Evolutionary conservation across 2,113 vertebrate genomes (phyloP).

Genomic region (Vanacampus margaritifer): DNA sequence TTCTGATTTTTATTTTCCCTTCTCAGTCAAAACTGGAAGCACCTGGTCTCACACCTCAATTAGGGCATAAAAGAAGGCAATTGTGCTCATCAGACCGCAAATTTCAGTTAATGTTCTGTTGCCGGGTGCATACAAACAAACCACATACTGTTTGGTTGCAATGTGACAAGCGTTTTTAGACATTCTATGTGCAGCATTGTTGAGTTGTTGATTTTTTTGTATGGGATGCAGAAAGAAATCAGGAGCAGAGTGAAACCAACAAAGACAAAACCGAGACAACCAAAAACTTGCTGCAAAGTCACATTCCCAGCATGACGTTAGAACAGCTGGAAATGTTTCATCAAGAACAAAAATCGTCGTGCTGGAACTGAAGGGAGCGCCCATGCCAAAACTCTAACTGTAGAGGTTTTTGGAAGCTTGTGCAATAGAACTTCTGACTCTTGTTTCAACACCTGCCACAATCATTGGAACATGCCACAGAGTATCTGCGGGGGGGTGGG

Average conservation of each 20-base stretch:
- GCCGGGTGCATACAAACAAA: background rate
- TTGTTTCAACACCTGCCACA: slow-evolving; percentile 59
- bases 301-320: slow-evolving; percentile 56
- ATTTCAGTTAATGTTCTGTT: background rate
- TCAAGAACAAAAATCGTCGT: slow-evolving; percentile 39
- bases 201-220: slow-evolving; percentile 31
- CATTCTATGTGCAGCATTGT: background rate
- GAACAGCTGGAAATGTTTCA: slow-evolving; percentile 53
- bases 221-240: slow-evolving; percentile 58
- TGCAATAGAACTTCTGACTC: slow-evolving; percentile 63
- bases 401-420: slow-evolving; percentile 58
- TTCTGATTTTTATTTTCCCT: slow-evolving; percentile 30
- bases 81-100: background rate
- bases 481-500: slow-evolving; percentile 37
- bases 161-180: slow-evolving; percentile 8
- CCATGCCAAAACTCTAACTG: slow-evolving; percentile 40
- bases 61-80: slow-evolving; percentile 22
- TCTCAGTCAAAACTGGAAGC: slow-evolving; percentile 46
- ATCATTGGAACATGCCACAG: slow-evolving; percentile 43
- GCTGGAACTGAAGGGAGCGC: slow-evolving; percentile 38
- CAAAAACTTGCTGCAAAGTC: slow-evolving; percentile 62
- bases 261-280: slow-evolving; percentile 47
- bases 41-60: slow-evolving; percentile 34
- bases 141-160: slow-evolving; percentile 29
- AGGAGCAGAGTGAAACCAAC: slow-evolving; percentile 37